Conservation (phyloP, 2,797 vertebrate species). For the Discoglossus pictus region DNA sequence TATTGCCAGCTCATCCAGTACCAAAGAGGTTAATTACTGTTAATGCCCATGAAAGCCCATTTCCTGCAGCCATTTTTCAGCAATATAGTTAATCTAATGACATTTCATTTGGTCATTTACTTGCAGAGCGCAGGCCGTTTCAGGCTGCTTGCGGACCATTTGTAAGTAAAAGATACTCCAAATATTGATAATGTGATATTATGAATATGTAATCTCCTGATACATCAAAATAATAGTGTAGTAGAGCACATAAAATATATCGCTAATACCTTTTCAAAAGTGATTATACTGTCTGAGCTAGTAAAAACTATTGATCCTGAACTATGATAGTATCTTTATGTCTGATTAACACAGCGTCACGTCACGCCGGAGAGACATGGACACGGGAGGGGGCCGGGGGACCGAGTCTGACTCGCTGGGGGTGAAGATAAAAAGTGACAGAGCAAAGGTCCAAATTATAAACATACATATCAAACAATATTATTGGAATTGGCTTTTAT, state of each 20-base stretch:
- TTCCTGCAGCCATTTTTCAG: slow-evolving; percentile 30
- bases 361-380: neutral
- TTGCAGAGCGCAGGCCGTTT: slow-evolving; percentile 25
- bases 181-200: slow-evolving; percentile 52
- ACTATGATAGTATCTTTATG: slow-evolving; percentile 23
- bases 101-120: slow-evolving; percentile 43
- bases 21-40: slow-evolving; percentile 44
- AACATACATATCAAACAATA: too few relatives aligned
- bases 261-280: slow-evolving; percentile 31
- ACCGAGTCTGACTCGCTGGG: too few relatives aligned
- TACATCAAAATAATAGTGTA: slow-evolving; percentile 47
- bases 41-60: slow-evolving; percentile 1
- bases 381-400: too few relatives aligned
- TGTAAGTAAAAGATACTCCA: slow-evolving; percentile 39
- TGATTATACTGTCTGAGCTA: slow-evolving; percentile 39
- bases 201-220: slow-evolving; percentile 46
- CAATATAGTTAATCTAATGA: slow-evolving; percentile 47
- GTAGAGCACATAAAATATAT: slow-evolving; percentile 44
- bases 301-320: slow-evolving; percentile 45
- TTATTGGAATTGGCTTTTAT: too few relatives aligned
- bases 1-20: slow-evolving; percentile 14
- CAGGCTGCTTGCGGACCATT: slow-evolving; percentile 19
- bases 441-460: too few relatives aligned
- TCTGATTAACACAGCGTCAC: slow-evolving; percentile 23
- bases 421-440: too few relatives aligned